phyloP scores from a whole-genome alignment of 2,797 vertebrate genomes.

The Siniperca undulata region DNA sequence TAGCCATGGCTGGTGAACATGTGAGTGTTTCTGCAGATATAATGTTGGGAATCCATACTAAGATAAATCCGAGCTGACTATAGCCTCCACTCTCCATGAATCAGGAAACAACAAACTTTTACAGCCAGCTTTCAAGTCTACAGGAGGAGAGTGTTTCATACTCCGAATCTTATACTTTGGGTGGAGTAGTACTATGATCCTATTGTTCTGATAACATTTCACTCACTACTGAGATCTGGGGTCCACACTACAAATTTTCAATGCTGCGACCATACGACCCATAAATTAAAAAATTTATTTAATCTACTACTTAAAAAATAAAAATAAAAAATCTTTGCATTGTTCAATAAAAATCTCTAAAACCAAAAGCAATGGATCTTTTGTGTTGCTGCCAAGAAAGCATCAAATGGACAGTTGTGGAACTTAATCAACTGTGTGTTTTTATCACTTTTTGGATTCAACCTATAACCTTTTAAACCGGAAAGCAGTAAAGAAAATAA shows the following conservation, averaged over 20 bases:
- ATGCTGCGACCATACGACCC: background rate
- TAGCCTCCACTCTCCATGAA: constrained; percentile 7
- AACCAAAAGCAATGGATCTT: background rate
- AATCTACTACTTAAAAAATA: background rate
- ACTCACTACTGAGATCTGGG: background rate
- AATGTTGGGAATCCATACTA: background rate
- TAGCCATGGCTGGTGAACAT: too few species aligned
- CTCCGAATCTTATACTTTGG: background rate
- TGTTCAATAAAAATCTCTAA: background rate
- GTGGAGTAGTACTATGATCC: constrained; percentile 34
- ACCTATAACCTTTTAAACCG: background rate
- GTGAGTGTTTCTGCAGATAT: background rate
- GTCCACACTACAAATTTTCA: too few species aligned
- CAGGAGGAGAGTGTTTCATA: constrained; percentile 1
- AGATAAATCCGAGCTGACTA: too few species aligned
- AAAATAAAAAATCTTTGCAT: background rate
- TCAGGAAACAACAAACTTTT: constrained; percentile 23
- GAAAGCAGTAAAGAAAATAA: constrained; percentile 10
- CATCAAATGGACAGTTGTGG: background rate
- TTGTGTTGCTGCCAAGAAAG: background rate
- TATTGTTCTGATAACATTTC: constrained; percentile 35
- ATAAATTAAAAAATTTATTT: too few species aligned
- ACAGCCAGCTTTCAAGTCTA: constrained; percentile 13
- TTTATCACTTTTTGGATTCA: background rate
- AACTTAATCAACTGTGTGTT: background rate